A percentile compares a stretch with the other conserved stretches of the same genome.
Conservation (phyloP, 1,140 invertebrate genomes). For the Phthorimaea operculella region DNA sequence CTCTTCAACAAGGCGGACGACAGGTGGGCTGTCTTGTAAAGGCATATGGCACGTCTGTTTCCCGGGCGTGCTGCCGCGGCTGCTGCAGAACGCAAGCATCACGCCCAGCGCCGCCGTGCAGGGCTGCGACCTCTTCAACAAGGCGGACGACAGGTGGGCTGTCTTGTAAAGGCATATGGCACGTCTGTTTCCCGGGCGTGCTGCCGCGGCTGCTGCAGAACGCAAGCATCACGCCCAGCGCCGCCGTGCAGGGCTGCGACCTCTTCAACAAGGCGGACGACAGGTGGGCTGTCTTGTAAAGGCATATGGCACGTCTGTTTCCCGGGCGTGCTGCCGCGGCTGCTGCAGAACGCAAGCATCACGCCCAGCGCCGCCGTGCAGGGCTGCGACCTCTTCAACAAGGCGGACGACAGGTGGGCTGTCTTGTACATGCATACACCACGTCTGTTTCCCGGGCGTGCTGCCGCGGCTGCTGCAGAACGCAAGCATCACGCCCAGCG, state of each 20-base stretch:
- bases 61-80: conserved; percentile 74
- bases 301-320: too few relatives aligned
- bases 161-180: too few relatives aligned
- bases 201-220: conserved; percentile 50
- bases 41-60: too few relatives aligned
- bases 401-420: not conserved
- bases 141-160: not conserved
- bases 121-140: not conserved
- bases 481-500: conserved; percentile 5
- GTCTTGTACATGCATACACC: too few relatives aligned
- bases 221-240: conserved; percentile 6
- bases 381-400: not conserved
- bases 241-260: not conserved
- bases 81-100: conserved; percentile 16
- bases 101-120: conserved; percentile 3
- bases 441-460: conserved; percentile 88
- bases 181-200: conserved; percentile 88
- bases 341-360: conserved; percentile 15
- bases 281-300: too few relatives aligned
- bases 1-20: not conserved
- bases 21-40: too few relatives aligned
- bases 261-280: not conserved
- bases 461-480: conserved; percentile 48
- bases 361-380: conserved; percentile 2
- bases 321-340: conserved; percentile 74